Evolutionary conservation across 2,113 vertebrate genomes (phyloP), one percentile per base, ranked within the genome.

Genomic region (Mormyrus iriodes): DNA sequence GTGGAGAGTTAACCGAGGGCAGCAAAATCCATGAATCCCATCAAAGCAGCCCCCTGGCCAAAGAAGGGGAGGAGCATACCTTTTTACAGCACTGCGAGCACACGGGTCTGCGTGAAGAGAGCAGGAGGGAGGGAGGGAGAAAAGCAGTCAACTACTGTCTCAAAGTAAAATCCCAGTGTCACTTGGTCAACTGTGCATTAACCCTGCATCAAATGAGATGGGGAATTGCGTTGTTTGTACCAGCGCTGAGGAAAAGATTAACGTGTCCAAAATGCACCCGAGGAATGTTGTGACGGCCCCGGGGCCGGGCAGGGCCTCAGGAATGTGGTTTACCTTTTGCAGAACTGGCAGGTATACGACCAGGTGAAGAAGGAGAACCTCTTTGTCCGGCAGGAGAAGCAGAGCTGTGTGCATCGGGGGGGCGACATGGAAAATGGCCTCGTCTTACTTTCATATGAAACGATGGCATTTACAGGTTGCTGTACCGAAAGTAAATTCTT

Each of bases 1-100:
- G 5, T 24, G 35, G 39, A 84, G 19, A 21, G 17, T 84, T 24
- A 84, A 39, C 44, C 17, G 7, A 46, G 79, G 79, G 17, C 79
- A 84, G 39, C 79, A 46, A 84, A 84, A 44, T 21, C 27, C 27
- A 69, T 4, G 21, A 48, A 24, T 48, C 39, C 44, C 42, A n/a
- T 24, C 8, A 13, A 84, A 48, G 21, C 39, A 48, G 73, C 73
- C 73, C 73, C 73, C 13, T 17, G 73, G 35, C 35, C 31, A 6
- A 15, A 1, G 35, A 44, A 19, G 6, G 48, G 69, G 15, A n/a
- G 19, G 3, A 91, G 93, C 96, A 93, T 95, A 99, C 98, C 95
- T 99, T 99, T 96, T 98, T 99, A 95, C 98, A 99, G 93, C 98
- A 99, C 94, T 99, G 98, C 84, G 98, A 97, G 90, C 98, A 99